Evolutionary conservation across 2,113 vertebrate genomes (phyloP).

Genomic region (Chloropsis cyanopogon): DNA sequence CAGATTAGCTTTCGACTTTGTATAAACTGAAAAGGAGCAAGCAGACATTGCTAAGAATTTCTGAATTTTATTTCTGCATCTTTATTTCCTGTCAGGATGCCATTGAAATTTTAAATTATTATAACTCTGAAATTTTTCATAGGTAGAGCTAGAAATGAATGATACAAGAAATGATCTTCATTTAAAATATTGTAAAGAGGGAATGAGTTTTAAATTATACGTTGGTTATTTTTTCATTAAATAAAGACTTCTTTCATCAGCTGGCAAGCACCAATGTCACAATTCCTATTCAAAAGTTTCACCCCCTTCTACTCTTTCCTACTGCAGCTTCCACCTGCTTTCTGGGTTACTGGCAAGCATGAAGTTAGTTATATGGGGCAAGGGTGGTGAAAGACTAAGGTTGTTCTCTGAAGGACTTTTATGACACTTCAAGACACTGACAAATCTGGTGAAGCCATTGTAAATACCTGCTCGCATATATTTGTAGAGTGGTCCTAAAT

Average conservation of each 20-base stretch:
- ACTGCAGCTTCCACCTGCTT: not conserved
- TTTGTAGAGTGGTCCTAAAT: not conserved
- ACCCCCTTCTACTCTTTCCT: not conserved
- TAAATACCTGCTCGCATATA: not conserved
- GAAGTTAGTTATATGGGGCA: not conserved
- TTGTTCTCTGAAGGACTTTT: not conserved
- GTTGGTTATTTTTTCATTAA: not conserved
- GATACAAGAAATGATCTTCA: not conserved
- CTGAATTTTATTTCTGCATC: not conserved
- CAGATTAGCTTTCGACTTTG: not conserved
- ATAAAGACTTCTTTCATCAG: not conserved
- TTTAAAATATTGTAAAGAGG: not conserved
- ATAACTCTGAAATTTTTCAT: not conserved
- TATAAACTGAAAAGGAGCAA: not conserved
- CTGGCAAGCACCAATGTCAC: not conserved
- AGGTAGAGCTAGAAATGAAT: not conserved
- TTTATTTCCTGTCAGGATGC: not conserved
- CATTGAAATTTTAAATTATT: not conserved
- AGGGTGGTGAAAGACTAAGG: not conserved
- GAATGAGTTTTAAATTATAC: fast-evolving
- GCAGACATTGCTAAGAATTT: not conserved
- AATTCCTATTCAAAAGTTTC: not conserved
- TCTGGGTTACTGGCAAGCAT: not conserved
- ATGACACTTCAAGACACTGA: not conserved
- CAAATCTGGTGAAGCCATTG: not conserved